phyloP scores from a whole-genome alignment of 1,140 invertebrate species.

The Berghia stephanieae region DNA sequence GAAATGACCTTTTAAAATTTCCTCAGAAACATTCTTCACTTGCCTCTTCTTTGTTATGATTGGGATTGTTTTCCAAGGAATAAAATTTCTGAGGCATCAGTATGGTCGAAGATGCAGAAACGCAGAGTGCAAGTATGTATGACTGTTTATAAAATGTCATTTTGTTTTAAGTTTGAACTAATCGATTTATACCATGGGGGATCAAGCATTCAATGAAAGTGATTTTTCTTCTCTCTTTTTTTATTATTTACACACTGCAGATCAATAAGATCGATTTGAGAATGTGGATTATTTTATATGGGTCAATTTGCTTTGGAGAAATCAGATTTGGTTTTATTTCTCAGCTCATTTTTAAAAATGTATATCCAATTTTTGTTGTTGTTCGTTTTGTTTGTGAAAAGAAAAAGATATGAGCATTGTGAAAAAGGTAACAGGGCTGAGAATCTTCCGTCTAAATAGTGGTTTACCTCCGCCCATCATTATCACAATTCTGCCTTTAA shows the following conservation, averaged over 20 bases:
- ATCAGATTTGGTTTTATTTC: too few relatives aligned
- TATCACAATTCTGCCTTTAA: too few relatives aligned
- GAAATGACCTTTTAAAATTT: too few relatives aligned
- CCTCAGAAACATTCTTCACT: slow-evolving; percentile 39
- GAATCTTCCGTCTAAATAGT: too few relatives aligned
- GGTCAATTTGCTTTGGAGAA: not conserved
- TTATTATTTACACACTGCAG: not conserved
- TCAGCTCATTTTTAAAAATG: too few relatives aligned
- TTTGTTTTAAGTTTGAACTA: not conserved
- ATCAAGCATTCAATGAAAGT: not conserved
- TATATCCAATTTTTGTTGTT: too few relatives aligned
- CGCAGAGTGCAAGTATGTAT: slow-evolving; percentile 41
- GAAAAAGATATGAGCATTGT: too few relatives aligned
- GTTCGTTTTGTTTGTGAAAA: too few relatives aligned
- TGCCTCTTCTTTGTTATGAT: slow-evolving; percentile 46
- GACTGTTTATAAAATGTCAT: not conserved
- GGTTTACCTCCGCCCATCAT: too few relatives aligned
- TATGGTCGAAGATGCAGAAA: slow-evolving; percentile 46
- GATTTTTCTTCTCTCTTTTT: not conserved
- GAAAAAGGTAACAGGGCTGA: too few relatives aligned
- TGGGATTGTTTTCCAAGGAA: slow-evolving; percentile 52
- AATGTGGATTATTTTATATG: not conserved
- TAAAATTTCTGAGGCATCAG: slow-evolving; percentile 52
- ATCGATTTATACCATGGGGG: not conserved
- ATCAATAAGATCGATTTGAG: not conserved